Evolutionary conservation across 92 coral and sea anemone genomes (phyloP).

Genomic region (Epizoanthus illoricatus): DNA sequence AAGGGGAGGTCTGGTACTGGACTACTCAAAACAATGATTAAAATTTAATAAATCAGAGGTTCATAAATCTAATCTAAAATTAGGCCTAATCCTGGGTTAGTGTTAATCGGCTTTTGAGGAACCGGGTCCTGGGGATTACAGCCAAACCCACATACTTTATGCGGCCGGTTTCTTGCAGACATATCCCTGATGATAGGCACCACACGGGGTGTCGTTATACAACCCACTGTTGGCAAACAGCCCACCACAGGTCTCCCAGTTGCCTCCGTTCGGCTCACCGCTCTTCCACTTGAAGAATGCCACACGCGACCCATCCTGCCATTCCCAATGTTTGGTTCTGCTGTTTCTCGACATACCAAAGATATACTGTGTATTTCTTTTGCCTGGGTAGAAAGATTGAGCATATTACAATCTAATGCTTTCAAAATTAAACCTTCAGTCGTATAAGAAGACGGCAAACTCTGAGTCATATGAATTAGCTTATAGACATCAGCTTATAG

Average conservation of each 20-base stretch:
- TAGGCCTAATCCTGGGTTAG: too few species aligned
- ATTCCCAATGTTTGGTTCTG: constrained; percentile 5
- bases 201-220: constrained; percentile 20
- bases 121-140: neutral
- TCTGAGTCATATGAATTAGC: too few species aligned
- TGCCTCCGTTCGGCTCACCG: constrained; percentile 28
- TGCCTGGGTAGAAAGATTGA: neutral
- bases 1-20: too few species aligned
- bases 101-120: too few species aligned
- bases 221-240: constrained; percentile 22
- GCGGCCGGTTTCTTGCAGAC: constrained; percentile 19
- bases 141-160: neutral
- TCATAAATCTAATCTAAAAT: too few species aligned
- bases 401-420: too few species aligned
- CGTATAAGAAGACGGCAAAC: too few species aligned
- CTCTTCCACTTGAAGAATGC: constrained; percentile 16
- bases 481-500: too few species aligned
- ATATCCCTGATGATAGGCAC: neutral
- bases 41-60: too few species aligned
- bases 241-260: constrained; percentile 2
- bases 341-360: constrained; percentile 23
- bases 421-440: too few species aligned
- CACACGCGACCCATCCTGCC: constrained; percentile 22
- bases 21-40: too few species aligned
- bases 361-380: neutral